Conservation (phyloP, 2,888 invertebrate genomes). For the Prionchulus punctatus region DNA sequence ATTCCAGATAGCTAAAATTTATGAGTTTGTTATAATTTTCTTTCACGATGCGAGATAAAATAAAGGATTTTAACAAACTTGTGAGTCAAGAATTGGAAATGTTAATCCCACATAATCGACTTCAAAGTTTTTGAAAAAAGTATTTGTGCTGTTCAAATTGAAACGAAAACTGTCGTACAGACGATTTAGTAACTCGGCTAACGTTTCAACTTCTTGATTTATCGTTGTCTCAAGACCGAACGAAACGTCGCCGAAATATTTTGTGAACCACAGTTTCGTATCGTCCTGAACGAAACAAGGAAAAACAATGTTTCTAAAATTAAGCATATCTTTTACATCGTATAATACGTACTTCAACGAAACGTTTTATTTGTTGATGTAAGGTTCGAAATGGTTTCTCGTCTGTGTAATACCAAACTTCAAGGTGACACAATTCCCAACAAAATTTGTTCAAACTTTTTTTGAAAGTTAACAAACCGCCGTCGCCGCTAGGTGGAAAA, state of each 20-base stretch:
- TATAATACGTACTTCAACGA: too few relatives aligned
- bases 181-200: not conserved
- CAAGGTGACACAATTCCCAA: not conserved
- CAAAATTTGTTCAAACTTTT: not conserved
- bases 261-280: not conserved
- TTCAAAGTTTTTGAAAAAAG: not conserved
- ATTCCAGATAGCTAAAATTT: too few relatives aligned
- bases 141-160: not conserved
- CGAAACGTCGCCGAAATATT: not conserved
- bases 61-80: too few relatives aligned
- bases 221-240: not conserved
- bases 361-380: too few relatives aligned
- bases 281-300: too few relatives aligned
- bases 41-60: too few relatives aligned
- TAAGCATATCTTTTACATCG: too few relatives aligned
- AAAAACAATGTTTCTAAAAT: too few relatives aligned
- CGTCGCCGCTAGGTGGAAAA: not conserved
- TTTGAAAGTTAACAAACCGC: not conserved
- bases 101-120: not conserved
- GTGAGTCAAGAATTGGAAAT: not conserved
- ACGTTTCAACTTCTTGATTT: not conserved
- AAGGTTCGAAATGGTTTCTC: too few relatives aligned
- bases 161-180: not conserved
- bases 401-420: not conserved
- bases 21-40: too few relatives aligned